Base-by-base conservation (phyloP, 1,140 invertebrate genomes). In the Drosophila subobscura region DNA sequence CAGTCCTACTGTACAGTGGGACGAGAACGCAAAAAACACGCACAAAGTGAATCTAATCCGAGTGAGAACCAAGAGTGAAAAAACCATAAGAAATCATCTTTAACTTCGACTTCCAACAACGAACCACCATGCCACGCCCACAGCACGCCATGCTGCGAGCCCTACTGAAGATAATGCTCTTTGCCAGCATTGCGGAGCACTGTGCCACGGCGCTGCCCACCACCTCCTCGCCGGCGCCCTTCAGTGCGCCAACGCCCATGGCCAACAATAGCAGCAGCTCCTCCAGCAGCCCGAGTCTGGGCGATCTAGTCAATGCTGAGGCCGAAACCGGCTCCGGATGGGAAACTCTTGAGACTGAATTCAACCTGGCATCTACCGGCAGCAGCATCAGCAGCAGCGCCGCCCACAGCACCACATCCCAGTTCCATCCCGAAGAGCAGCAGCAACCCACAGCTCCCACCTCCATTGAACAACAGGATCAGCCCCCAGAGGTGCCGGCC, bases 401-500 rank as follows among this genome's bases (percentile, higher is more conserved):
- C 50, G 45, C 27, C 45, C 63, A 65, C 42, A 42, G 27, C 52
- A 72, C 53, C 40, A 47, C 40, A 54, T 37, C 64, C 74, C 5
- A 49, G 55, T 58, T 61, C 66, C 25, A 72, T 61, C 37, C 72
- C 71, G 22, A 81, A 67, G 10, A 66, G 12, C 49, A 68, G 40
- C 67, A 54, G 23, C 23, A 44, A 16, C 64, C 47, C 56, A 91
- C 89, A 4, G 45, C 81, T 25, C 74, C 89, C 53, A 89, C 89
- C 46, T 91, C 89, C 49, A 89, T 91, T 44, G 89, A 91, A 65
- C 89, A 91, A 47, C 89, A 91, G 61, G 89, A 91, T 80, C 86
- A 91, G 50, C 89, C 89, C 0, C 78, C 79, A 33, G 79, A 72
- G 8, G 68, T 91, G 50, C 89, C 89, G 4, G 85, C 89, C 22